These are phyloP conservation scores for Megaceryle torquata DNA, from an alignment of 2,113 vertebrate species.

Conservation along the genomic window DNA sequence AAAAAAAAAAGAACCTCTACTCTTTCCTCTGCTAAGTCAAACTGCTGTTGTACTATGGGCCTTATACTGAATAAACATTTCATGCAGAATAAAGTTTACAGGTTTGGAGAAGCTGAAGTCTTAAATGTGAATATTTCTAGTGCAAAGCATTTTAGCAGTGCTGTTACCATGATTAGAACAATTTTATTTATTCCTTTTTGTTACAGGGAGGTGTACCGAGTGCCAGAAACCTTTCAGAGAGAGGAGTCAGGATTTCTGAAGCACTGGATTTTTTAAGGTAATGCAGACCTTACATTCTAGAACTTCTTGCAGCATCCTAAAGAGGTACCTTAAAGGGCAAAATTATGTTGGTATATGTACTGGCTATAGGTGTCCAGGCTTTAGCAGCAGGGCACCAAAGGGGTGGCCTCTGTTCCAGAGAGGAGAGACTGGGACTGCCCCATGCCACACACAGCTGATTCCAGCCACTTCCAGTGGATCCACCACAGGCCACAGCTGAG, in stretches of 20 bases:
- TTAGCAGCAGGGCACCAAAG: accelerated
- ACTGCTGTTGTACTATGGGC: not conserved
- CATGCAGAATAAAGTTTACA: not conserved
- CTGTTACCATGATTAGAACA: not conserved
- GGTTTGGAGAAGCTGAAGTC: not conserved
- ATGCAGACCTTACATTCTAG: not conserved
- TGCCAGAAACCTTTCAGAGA: conserved; percentile 88
- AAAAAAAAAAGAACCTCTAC: no score
- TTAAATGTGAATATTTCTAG: not conserved
- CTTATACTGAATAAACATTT: not conserved
- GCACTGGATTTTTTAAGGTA: conserved; percentile 94
- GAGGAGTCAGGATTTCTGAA: conserved; percentile 91
- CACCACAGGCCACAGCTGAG: not conserved
- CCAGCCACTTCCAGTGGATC: accelerated
- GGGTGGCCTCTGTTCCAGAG: not conserved
- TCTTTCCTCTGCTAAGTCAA: not conserved
- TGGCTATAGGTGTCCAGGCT: not conserved
- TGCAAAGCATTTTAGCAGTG: not conserved
- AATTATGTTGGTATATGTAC: not conserved
- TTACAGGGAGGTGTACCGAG: conserved; percentile 86
- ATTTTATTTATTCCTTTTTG: not conserved
- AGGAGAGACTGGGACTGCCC: not conserved
- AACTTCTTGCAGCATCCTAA: not conserved
- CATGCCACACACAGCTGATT: accelerated
- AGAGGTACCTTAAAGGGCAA: not conserved